A percentile compares a stretch with the other conserved stretches of the same genome.
phyloP scores from a whole-genome alignment of 2,113 vertebrate species.

The Gasterosteus aculeatus region DNA sequence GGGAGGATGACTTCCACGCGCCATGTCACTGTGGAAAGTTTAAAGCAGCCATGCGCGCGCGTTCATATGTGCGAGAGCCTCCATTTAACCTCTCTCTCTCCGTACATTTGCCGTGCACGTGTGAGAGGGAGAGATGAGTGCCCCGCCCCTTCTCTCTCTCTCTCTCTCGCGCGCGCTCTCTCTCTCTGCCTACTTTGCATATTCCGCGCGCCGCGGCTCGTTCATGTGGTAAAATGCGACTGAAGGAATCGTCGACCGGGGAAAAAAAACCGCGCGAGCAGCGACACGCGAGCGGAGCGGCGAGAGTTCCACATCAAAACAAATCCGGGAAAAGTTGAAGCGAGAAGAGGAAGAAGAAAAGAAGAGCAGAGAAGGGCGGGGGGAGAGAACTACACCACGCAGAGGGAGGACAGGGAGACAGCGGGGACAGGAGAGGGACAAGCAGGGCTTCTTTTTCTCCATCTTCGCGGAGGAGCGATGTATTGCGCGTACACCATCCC shows the following conservation, averaged over 20 bases:
- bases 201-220: conserved; percentile 92
- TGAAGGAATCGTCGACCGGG: conserved; percentile 96
- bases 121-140: conserved; percentile 55
- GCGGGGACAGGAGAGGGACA: conserved; percentile 27
- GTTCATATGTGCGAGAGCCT: not conserved
- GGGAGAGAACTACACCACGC: conserved; percentile 23
- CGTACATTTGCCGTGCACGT: conserved; percentile 16
- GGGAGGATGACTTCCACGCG: conserved; percentile 84
- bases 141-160: conserved; percentile 35
- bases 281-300: conserved; percentile 72
- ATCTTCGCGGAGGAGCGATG: conserved; percentile 79
- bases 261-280: conserved; percentile 82
- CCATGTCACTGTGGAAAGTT: conserved; percentile 78
- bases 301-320: conserved; percentile 82
- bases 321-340: conserved; percentile 80
- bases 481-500: conserved; percentile 97
- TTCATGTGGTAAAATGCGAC: conserved; percentile 97
- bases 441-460: conserved; percentile 20
- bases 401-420: conserved; percentile 7
- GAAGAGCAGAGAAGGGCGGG: conserved; percentile 34
- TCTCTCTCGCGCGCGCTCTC: conserved; percentile 67
- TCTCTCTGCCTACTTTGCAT: conserved; percentile 92
- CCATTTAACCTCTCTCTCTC: conserved; percentile 16
- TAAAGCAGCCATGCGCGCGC: conserved; percentile 58
- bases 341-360: conserved; percentile 71